Evolutionary conservation across 2,113 vertebrate genomes (phyloP).

Genomic region (Megaleporinus macrocephalus): DNA sequence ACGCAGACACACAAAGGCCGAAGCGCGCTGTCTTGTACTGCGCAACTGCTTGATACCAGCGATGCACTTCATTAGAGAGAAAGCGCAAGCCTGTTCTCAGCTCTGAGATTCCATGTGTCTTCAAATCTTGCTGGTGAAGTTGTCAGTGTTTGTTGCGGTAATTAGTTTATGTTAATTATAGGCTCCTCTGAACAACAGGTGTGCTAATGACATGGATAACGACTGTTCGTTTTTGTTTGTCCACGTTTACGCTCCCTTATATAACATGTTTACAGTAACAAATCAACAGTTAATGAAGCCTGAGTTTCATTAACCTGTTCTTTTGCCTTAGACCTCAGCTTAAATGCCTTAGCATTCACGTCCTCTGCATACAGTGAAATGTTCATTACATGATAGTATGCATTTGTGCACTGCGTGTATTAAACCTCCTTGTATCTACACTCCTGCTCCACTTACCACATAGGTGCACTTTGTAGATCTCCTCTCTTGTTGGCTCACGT

Average conservation of each 20-base stretch:
- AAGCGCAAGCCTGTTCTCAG: background rate
- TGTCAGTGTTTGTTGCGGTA: slow-evolving; percentile 19
- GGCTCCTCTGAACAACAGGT: slow-evolving; percentile 39
- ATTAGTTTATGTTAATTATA: slow-evolving; percentile 43
- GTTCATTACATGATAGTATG: background rate
- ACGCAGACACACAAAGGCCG: slow-evolving; percentile 9
- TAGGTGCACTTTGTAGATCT: no score
- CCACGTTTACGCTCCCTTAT: background rate
- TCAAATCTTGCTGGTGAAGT: slow-evolving; percentile 29
- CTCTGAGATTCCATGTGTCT: background rate
- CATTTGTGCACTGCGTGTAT: no score
- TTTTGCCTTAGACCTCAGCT: background rate
- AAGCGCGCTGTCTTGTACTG: background rate
- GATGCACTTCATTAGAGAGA: slow-evolving; percentile 15
- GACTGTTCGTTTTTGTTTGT: slow-evolving; percentile 3
- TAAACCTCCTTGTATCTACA: no score
- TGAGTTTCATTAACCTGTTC: background rate
- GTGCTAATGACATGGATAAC: slow-evolving; percentile 47
- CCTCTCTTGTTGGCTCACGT: no score
- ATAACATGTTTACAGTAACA: slow-evolving; percentile 20
- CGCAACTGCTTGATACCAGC: slow-evolving; percentile 9
- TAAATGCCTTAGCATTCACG: background rate
- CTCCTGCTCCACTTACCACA: no score
- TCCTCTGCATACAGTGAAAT: background rate
- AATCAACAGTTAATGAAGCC: slow-evolving; percentile 15